Conservation (phyloP, 1,140 invertebrate species). For the Drosophila ironensis region DNA sequence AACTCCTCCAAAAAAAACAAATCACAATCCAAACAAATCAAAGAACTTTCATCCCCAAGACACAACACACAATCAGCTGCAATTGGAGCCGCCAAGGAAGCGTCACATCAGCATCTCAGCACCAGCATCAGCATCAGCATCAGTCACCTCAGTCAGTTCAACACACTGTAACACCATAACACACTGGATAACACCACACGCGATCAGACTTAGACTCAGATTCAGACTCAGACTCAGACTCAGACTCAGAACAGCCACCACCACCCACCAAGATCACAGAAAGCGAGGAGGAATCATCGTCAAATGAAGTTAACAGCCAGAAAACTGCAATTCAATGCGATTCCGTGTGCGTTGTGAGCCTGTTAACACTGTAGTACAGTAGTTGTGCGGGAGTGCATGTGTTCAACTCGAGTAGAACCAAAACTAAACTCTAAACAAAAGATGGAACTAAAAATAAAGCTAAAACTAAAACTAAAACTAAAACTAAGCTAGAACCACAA, state of each 20-base stretch:
- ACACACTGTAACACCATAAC: no score
- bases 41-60: slow-evolving; percentile 18
- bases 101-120: slow-evolving; percentile 8
- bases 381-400: slow-evolving; percentile 26
- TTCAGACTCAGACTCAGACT: slow-evolving; percentile 3
- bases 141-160: background rate
- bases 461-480: background rate
- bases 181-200: slow-evolving; percentile 5
- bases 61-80: slow-evolving; percentile 13
- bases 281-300: background rate
- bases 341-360: slow-evolving; percentile 13
- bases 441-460: background rate
- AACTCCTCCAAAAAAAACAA: slow-evolving; percentile 28
- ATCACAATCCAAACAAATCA: slow-evolving; percentile 1
- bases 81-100: slow-evolving; percentile 30
- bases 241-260: background rate
- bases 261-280: slow-evolving; percentile 15
- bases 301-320: slow-evolving; percentile 36
- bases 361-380: slow-evolving; percentile 1
- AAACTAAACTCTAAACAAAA: no score
- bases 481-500: slow-evolving; percentile 19
- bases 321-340: slow-evolving; percentile 39
- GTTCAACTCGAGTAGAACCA: slow-evolving; percentile 32
- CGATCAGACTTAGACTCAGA: background rate
- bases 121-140: slow-evolving; percentile 1